These are phyloP conservation scores for Caloenas nicobarica DNA, from an alignment of 2,113 vertebrate genomes.

Conservation along the genomic window DNA sequence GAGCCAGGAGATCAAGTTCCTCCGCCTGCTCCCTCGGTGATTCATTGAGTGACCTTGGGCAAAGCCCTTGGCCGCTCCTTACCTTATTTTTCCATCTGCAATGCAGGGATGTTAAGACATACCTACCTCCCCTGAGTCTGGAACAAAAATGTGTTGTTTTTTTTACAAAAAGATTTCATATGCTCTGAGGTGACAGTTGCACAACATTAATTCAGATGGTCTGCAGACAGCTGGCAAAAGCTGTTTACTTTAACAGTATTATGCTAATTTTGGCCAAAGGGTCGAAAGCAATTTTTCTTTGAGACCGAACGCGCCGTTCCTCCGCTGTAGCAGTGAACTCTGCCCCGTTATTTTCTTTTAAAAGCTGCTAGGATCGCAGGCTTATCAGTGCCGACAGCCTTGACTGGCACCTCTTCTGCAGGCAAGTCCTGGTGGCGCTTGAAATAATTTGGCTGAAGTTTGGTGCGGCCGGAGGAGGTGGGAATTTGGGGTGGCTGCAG, in stretches of 20 bases:
- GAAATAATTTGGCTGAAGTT: not conserved
- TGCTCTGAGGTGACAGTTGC: not conserved
- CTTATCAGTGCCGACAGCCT: accelerated
- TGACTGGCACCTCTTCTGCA: not conserved
- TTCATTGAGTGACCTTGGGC: not conserved
- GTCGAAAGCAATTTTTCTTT: not conserved
- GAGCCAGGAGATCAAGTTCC: not conserved
- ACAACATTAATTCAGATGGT: not conserved
- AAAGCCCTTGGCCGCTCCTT: not conserved
- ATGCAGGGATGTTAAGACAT: not conserved
- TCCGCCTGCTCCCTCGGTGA: not conserved
- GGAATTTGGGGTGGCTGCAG: not conserved
- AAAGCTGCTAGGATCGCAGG: accelerated
- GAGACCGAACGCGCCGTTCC: accelerated
- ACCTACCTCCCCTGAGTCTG: not conserved
- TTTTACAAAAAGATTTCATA: not conserved
- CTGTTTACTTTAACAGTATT: not conserved
- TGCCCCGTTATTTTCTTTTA: not conserved
- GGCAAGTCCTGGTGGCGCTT: accelerated
- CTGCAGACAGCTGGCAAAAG: not conserved
- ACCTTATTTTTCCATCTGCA: not conserved
- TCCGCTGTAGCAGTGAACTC: accelerated
- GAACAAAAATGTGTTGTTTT: not conserved
- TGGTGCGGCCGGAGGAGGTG: accelerated
- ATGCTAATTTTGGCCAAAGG: not conserved